Base-by-base conservation (phyloP, 2,888 invertebrate species). In the Dromius quadrimaculatus region DNA sequence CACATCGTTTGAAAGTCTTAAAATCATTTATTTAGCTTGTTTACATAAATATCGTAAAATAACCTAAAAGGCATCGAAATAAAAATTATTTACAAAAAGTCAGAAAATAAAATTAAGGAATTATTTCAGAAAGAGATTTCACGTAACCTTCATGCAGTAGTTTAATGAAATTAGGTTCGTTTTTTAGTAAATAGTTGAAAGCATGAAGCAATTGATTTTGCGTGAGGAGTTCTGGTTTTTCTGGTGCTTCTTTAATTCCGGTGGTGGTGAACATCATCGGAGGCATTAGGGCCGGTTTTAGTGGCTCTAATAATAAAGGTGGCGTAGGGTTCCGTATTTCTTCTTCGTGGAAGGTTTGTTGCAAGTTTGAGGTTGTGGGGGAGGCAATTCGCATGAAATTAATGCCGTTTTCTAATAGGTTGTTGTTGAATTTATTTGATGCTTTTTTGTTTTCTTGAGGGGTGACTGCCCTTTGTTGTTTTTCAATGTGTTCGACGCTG, bases 71-170 rank as follows among this genome's bases (percentile, higher is more conserved):
- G n/a, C n/a, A n/a, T n/a, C n/a, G n/a, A n/a, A n/a, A n/a, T n/a
- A n/a, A n/a, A n/a, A n/a, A n/a, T n/a, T n/a, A n/a, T n/a, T n/a
- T n/a, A n/a, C n/a, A n/a, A n/a, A n/a, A n/a, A 8, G 19, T 45
- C 45, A 45, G 13, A 45, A 45, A 45, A 45, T 19, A 45, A 47
- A 57, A 32, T 73, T 84, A 85, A 59, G 85, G 84, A 9, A 85
- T 82, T 76, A 85, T 83, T 73, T 92, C 91, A 79, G 91, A 87
- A 78, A 93, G 91, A 28, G 93, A 92, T 83, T 94, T 93, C 13
- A 95, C 90, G 81, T 97, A 97, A 65, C 94, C 96, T 83, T 96
- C 94, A 80, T 97, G 95, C 73, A 97, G 85, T 82, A 93, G 94
- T 79, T 90, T 91, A 32, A 95, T 89, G 84, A 97, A 97, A 75